These are phyloP conservation scores for Phalera bucephala DNA, from an alignment of 2,888 invertebrate genomes.

Conservation along the genomic window DNA sequence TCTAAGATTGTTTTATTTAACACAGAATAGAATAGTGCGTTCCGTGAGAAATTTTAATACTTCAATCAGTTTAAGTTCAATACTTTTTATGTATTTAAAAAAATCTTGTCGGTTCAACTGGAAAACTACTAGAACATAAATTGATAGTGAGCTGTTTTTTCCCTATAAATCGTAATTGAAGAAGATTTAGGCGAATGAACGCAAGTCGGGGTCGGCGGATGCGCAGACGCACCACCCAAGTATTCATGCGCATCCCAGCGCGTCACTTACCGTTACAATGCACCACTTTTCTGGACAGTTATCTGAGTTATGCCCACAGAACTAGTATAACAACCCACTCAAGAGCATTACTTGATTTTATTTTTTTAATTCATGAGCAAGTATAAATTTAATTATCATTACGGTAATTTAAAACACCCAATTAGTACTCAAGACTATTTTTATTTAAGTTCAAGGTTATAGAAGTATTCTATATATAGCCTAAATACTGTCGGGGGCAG, in stretches of 20 bases:
- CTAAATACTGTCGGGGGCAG: not conserved
- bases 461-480: not conserved
- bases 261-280: slow-evolving; percentile 63
- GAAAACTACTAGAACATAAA: too few relatives aligned
- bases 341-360: too few relatives aligned
- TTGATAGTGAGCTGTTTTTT: too few relatives aligned
- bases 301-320: slow-evolving; percentile 25
- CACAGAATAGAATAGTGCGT: too few relatives aligned
- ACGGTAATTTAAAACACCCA: not conserved
- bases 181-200: slow-evolving; percentile 44
- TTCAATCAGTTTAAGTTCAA: too few relatives aligned
- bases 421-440: not conserved
- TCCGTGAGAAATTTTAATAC: too few relatives aligned
- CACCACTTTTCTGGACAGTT: slow-evolving; percentile 64
- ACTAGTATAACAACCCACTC: slow-evolving; percentile 12
- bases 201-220: slow-evolving; percentile 32
- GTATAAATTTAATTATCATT: not conserved
- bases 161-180: slow-evolving; percentile 28
- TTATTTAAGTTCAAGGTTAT: not conserved
- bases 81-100: too few relatives aligned
- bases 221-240: slow-evolving; percentile 20
- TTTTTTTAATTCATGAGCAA: slow-evolving; percentile 8
- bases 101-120: too few relatives aligned
- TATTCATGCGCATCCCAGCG: slow-evolving; percentile 60
- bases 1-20: too few relatives aligned